Evolutionary conservation across 2,888 invertebrate genomes (phyloP), one percentile per base, ranked within the genome.

Genomic region (Parelbella ahira): DNA sequence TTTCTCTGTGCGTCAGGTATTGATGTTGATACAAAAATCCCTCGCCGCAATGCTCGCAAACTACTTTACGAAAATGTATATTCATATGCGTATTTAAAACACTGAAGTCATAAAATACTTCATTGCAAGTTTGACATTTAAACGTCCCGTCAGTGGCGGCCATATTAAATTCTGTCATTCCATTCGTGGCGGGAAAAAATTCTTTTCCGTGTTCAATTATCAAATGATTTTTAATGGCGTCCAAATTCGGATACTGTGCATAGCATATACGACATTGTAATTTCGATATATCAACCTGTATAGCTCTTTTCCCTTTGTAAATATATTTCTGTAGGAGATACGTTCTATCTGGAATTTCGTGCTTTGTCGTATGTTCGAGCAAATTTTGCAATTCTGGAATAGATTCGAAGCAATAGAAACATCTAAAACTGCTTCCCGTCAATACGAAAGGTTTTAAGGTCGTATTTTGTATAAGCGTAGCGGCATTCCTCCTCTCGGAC

Each of bases 31-130:
- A 71, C 1, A 68, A 34, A 30, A 76, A 78, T 0, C 64, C 64
- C 0, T 60, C 68, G 0, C 80, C 78, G 24, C 79, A 79, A 4
- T 25, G 60, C 15, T 80, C 79, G 36, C 80, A 80, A 0, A 78
- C 68, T 0, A 75, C 70, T 39, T 72, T 80, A 0, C 71, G 67
- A 0, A 70, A 58, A 24, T 80, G 79, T 1, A 45, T 49, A 33
- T 69, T 71, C 68, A 78, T 71, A 32, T 78, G 78, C 0, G 54
- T 33, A 38, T 71, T 72, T 3, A 78, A 47, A 1, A 67, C 51
- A 0, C 51, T 43, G 25, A 78, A 79, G 4, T 56, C 58, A 34
- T 68, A 58, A 23, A 67, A 76, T 1, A 49, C 39, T 20, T 60
- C 51, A 0, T 33, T 34, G 34, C 79, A 79, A 4, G 72, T 50